These are phyloP conservation scores for Habrosyne pyritoides DNA, from an alignment of 2,888 invertebrate genomes.

Conservation along the genomic window DNA sequence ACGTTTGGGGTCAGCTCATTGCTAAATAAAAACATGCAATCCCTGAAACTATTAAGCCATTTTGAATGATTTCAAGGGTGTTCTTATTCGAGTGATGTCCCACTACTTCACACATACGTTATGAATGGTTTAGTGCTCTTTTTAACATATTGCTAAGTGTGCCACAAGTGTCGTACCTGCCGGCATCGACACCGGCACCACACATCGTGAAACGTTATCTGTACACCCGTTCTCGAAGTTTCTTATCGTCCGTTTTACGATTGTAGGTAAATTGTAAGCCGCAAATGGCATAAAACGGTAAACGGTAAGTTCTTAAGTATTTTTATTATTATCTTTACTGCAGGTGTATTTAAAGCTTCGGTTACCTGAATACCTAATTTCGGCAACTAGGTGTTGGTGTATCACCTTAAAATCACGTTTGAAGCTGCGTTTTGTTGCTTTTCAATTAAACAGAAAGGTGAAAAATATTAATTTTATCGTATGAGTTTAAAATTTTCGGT, in stretches of 20 bases:
- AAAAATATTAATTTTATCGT: neutral
- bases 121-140: neutral
- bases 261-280: slow-evolving; percentile 20
- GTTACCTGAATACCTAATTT: slow-evolving; percentile 33
- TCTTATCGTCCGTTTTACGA: slow-evolving; percentile 14
- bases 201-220: slow-evolving; percentile 10
- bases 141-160: neutral
- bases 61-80: too few species aligned
- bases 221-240: slow-evolving; percentile 13
- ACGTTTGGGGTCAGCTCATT: too few species aligned
- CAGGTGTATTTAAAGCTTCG: slow-evolving; percentile 20
- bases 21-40: neutral
- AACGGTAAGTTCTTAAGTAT: slow-evolving; percentile 30
- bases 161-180: neutral
- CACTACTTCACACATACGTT: too few species aligned
- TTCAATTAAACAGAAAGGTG: slow-evolving; percentile 1
- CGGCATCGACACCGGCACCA: neutral
- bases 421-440: neutral
- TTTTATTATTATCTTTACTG: slow-evolving; percentile 43
- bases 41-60: too few species aligned
- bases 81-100: too few species aligned
- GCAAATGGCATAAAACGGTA: slow-evolving; percentile 39
- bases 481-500: too few species aligned
- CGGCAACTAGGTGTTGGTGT: slow-evolving; percentile 9
- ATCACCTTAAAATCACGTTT: slow-evolving; percentile 16